Conservation (phyloP, 2,888 invertebrate species). For the Nephrocerus scutellatus region DNA sequence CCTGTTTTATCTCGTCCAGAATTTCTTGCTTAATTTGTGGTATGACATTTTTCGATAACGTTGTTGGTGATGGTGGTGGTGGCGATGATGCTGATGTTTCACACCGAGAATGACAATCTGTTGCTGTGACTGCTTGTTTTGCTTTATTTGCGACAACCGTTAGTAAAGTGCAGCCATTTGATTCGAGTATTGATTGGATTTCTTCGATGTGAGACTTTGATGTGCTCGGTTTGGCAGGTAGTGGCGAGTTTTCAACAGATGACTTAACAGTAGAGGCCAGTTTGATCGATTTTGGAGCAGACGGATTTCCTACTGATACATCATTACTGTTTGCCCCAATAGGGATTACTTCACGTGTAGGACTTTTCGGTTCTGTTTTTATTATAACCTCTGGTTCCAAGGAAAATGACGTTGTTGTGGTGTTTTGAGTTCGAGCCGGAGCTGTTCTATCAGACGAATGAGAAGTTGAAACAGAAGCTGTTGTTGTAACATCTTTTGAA, state of each 20-base stretch:
- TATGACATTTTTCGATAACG: background rate
- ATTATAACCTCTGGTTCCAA: constrained; percentile 4
- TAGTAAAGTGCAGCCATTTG: constrained; percentile 29
- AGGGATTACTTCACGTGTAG: too few species aligned
- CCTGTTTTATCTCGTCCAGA: constrained; percentile 15
- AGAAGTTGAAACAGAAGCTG: background rate
- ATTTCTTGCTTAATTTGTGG: too few species aligned
- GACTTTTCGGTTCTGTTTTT: too few species aligned
- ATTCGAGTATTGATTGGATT: constrained; percentile 28
- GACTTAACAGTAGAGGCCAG: too few species aligned
- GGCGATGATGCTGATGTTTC: too few species aligned
- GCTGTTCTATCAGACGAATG: background rate
- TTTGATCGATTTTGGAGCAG: too few species aligned
- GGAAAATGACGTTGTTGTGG: constrained; percentile 1
- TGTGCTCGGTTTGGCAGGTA: background rate
- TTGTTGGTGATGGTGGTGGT: too few species aligned
- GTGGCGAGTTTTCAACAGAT: background rate
- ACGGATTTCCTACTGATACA: too few species aligned
- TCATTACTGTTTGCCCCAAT: too few species aligned
- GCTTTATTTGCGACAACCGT: constrained; percentile 1
- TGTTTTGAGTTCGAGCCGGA: background rate
- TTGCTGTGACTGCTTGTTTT: background rate
- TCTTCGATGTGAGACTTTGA: constrained; percentile 19
- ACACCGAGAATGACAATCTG: too few species aligned
- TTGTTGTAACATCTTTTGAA: background rate